phyloP scores from a whole-genome alignment of 1,140 invertebrate species.

The Antheraea pernyi region DNA sequence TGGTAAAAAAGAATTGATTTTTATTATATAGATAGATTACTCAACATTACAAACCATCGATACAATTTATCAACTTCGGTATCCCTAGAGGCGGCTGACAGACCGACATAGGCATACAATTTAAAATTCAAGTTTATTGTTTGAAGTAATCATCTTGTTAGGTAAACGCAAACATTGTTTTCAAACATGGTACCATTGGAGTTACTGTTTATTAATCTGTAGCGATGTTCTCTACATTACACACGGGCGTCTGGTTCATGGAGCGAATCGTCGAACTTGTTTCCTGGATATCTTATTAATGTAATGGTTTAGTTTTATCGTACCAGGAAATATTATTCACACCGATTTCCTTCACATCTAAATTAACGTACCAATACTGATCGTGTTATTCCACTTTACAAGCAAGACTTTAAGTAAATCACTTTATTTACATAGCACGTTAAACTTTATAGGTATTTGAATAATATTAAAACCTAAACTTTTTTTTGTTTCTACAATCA shows the following conservation, averaged over 20 bases:
- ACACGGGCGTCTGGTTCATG: constrained; percentile 14
- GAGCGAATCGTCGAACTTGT: constrained; percentile 3
- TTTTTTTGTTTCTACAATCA: too few species aligned
- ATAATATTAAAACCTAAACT: background rate
- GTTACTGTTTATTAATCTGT: constrained; percentile 3
- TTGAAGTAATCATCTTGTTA: constrained; percentile 37
- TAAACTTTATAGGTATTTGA: background rate
- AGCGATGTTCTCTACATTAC: constrained; percentile 20
- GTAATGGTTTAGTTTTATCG: background rate
- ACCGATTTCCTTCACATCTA: background rate
- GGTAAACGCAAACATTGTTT: constrained; percentile 26
- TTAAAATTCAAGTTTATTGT: constrained; percentile 20
- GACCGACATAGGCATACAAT: background rate
- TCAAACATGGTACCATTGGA: background rate
- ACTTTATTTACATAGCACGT: background rate
- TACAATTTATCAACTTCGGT: background rate
- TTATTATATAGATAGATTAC: background rate
- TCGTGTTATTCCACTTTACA: background rate
- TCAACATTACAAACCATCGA: background rate
- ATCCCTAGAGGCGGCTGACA: background rate
- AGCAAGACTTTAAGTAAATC: background rate
- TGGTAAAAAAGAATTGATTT: too few species aligned
- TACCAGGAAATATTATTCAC: background rate
- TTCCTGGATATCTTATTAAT: background rate
- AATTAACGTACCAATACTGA: background rate